phyloP scores from a whole-genome alignment of 1,140 invertebrate species.

The Pinna nobilis region DNA sequence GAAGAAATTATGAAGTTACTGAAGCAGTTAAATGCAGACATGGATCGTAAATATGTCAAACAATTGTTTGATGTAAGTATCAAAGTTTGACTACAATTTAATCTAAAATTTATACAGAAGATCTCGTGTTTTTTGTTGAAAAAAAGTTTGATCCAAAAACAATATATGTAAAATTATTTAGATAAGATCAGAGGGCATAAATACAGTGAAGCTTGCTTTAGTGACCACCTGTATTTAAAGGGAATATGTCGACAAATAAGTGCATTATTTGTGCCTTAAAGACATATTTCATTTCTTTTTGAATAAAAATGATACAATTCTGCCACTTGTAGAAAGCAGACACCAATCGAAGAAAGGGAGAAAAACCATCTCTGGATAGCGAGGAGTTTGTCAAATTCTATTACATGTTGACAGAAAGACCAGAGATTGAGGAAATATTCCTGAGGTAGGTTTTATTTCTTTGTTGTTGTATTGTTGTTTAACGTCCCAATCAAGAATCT shows the following conservation, averaged over 20 bases:
- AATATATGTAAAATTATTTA: too few relatives aligned
- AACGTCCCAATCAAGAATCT: too few relatives aligned
- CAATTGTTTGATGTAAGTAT: slow-evolving; percentile 68
- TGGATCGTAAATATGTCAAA: slow-evolving; percentile 64
- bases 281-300: not conserved
- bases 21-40: slow-evolving; percentile 65
- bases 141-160: not conserved
- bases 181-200: too few relatives aligned
- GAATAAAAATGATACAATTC: too few relatives aligned
- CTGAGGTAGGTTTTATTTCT: too few relatives aligned
- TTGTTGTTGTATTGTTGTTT: too few relatives aligned
- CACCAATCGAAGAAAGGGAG: slow-evolving; percentile 72
- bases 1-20: slow-evolving; percentile 66
- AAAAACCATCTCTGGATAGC: slow-evolving; percentile 76
- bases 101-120: too few relatives aligned
- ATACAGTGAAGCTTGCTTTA: too few relatives aligned
- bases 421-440: slow-evolving; percentile 77
- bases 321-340: slow-evolving; percentile 77
- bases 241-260: not conserved
- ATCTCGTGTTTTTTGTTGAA: too few relatives aligned
- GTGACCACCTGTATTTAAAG: too few relatives aligned
- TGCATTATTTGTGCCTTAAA: not conserved
- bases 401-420: slow-evolving; percentile 75
- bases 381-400: slow-evolving; percentile 79
- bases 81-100: too few relatives aligned